Evolutionary conservation across 2,888 invertebrate species (phyloP), one percentile per base, ranked within the genome.

Genomic region (Athalia cordata): DNA sequence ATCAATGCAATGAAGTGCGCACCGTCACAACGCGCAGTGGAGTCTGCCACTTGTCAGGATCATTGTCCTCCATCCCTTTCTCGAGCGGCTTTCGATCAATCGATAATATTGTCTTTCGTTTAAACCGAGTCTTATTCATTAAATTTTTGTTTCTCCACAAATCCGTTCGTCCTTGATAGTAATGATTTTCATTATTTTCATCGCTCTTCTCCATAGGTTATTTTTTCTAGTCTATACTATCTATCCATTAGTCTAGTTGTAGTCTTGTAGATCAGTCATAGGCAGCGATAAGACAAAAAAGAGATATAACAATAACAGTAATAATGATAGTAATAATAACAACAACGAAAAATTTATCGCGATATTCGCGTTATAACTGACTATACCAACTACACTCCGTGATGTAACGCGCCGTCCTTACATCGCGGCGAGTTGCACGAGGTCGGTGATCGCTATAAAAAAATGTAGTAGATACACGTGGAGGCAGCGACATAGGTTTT

Each of bases 391-490:
- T 29, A 29, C 29, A 83, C 81, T 84, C 80, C 79, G 83, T 88
- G 88, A 88, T 88, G 88, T 88, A 87, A 87, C 87, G 84, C 86
- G 86, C 88, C 88, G 89, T 88, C 87, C 92, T 92, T 92, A 92
- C 92, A 92, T 91, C 91, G 91, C 90, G 91, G 86, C 89, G 91
- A 90, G 92, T 93, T 93, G 92, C 90, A 89, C 92, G 92, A 93
- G 93, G 93, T 93, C 93, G 92, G 92, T 91, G 92, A 91, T 92
- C 92, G 91, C 91, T 91, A 90, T 90, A 91, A 91, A 90, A 91
- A 88, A 89, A 89, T 89, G 87, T 87, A 86, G 85, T 84, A 83
- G 85, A 85, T 87, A 89, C 90, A 90, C 88, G 89, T 89, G 89
- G 89, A 89, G 89, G 89, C 85, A 83, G 88, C 88, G 80, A 86